Base-by-base conservation (phyloP, 2,797 vertebrate species). In the Tokudaia tokunoshimensis region DNA sequence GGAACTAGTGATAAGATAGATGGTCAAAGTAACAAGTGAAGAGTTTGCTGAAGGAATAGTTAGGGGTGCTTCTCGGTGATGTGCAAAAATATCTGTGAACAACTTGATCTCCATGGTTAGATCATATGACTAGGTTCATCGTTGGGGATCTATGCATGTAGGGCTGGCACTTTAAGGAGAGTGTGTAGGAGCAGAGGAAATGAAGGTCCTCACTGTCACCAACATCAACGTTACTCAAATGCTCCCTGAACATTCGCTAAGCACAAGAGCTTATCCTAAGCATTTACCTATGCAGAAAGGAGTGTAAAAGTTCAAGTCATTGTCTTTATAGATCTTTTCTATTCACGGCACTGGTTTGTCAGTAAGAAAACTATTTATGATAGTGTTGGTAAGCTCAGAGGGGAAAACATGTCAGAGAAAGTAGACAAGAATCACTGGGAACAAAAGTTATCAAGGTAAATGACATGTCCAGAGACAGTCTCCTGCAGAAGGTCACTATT, bases 351-450 rank as follows among this genome's bases (percentile, higher is more conserved):
- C 63, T 52, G 26, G 15, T 52, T 90, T 1, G 44, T 74, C 14
- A 88, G 19, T 93, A 86, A 93, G 52, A 63, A 84, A 94, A 81
- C 59, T 78, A 44, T 31, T 74, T 80, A 29, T 61, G 55, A 81
- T 34, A 79, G 75, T 78, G 52, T 11, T 78, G 20, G 17, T 5
- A 75, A 91, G 29, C 6, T 29, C 41, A 31, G 14, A 31, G 29
- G 57, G 89, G 29, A 72, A 94, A 90, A 87, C 59, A n/a, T 20
- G 59, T 79, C 31, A 31, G 31, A n/a, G 9, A 76, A 94, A 17
- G 2, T 31, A 20, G 41, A 34, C 90, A 78, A 89, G 52, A 78
- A 91, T 85, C 83, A 22, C n/a, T 67, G 57, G 13, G 41, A 70
- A 2, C 10, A 89, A 37, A 89, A 14, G 20, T 52, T 86, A 63